Conservation (phyloP, 2,113 vertebrate genomes). For the Zeus faber region DNA sequence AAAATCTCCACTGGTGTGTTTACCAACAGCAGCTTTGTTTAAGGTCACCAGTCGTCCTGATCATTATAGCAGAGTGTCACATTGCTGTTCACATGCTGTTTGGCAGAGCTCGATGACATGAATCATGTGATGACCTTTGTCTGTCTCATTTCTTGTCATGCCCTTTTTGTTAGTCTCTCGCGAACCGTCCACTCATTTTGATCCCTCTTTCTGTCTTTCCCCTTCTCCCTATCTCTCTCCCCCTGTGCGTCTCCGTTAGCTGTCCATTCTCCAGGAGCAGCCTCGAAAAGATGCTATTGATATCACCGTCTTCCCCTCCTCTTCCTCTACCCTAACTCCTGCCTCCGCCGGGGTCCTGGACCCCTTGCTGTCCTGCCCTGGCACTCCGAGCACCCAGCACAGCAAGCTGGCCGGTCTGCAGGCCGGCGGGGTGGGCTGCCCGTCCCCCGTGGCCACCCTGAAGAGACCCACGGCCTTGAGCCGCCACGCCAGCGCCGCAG, state of each 20-base stretch:
- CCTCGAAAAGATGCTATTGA: slow-evolving; percentile 81
- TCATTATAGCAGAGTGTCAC: background rate
- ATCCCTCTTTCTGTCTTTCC: slow-evolving; percentile 1
- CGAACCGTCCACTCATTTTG: background rate
- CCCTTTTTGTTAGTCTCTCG: background rate
- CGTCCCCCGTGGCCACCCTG: slow-evolving; percentile 75
- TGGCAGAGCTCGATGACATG: background rate
- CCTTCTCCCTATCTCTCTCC: slow-evolving; percentile 5
- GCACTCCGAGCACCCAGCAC: slow-evolving; percentile 58
- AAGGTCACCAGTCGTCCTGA: background rate
- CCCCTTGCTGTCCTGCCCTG: slow-evolving; percentile 45
- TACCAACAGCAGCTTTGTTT: slow-evolving; percentile 15
- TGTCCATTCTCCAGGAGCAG: slow-evolving; percentile 79
- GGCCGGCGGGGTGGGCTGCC: slow-evolving; percentile 60
- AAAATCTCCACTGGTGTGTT: slow-evolving; percentile 55
- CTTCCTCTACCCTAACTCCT: slow-evolving; percentile 25
- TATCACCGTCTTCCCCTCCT: fast-evolving
- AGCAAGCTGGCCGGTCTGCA: slow-evolving; percentile 50
- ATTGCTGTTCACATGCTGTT: background rate
- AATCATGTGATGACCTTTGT: background rate
- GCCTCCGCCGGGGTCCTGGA: slow-evolving; percentile 26
- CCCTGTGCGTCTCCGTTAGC: slow-evolving; percentile 32
- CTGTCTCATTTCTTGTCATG: background rate
- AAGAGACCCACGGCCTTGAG: slow-evolving; percentile 89
- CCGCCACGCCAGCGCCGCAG: slow-evolving; percentile 87